phyloP scores from a whole-genome alignment of 2,113 vertebrate species.

The Spheniscus mendiculus region DNA sequence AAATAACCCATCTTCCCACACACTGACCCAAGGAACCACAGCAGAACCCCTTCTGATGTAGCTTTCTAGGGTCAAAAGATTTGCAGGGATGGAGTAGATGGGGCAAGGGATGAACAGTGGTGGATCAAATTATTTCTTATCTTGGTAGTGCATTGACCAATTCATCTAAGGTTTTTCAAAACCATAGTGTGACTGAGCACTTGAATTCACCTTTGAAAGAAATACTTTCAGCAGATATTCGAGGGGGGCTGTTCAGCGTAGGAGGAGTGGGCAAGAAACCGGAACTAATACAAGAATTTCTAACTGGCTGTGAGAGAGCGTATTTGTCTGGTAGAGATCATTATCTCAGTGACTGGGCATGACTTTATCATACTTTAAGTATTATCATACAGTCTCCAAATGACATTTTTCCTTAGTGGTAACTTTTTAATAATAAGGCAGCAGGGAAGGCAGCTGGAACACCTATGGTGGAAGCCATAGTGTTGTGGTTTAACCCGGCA shows the following conservation, averaged over 20 bases:
- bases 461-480: neutral
- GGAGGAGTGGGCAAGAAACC: neutral
- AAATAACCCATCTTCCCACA: neutral
- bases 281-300: neutral
- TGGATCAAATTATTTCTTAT: neutral
- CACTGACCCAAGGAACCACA: neutral
- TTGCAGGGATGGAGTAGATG: neutral
- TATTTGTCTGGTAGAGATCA: neutral
- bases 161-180: neutral
- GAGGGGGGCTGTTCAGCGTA: neutral
- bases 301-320: neutral
- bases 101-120: neutral
- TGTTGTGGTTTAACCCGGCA: too few relatives aligned
- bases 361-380: neutral
- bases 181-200: accelerated
- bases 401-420: neutral
- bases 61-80: neutral
- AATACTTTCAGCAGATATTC: neutral
- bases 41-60: neutral
- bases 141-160: neutral
- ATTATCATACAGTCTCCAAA: neutral
- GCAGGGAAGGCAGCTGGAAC: neutral
- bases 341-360: neutral
- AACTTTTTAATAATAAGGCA: neutral
- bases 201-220: neutral